Conservation (phyloP, 2,797 vertebrate genomes). For the Ceyx erithaca region DNA sequence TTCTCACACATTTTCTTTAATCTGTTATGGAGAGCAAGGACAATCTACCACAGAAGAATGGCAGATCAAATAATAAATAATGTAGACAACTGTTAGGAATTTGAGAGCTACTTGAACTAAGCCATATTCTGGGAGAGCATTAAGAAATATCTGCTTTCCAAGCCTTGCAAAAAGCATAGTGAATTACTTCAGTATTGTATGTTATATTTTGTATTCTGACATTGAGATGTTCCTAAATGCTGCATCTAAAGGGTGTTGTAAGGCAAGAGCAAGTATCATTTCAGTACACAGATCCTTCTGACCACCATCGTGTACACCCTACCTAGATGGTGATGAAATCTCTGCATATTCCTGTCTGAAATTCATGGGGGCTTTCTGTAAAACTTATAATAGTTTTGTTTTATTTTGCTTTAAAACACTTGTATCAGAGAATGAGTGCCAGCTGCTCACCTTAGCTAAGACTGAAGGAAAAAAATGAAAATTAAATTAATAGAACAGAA, state of each 20-base stretch:
- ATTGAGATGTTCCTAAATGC: neutral
- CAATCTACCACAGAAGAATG: neutral
- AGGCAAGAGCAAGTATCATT: neutral
- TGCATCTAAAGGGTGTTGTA: neutral
- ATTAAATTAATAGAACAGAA: neutral
- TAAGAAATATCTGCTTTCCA: neutral
- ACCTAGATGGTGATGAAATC: neutral
- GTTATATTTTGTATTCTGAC: neutral
- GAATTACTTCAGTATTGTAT: neutral
- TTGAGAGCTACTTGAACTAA: neutral
- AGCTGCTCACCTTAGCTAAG: neutral
- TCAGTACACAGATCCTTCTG: neutral
- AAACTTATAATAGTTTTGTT: neutral
- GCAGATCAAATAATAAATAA: neutral
- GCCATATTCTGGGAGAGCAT: rapidly evolving
- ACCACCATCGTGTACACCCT: neutral
- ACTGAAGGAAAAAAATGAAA: neutral
- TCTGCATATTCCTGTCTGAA: neutral
- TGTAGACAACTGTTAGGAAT: neutral
- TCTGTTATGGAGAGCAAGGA: neutral
- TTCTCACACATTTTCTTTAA: neutral
- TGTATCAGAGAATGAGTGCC: neutral
- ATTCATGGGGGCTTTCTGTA: neutral
- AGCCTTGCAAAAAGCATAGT: neutral
- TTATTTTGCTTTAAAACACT: neutral